Evolutionary conservation across 2,888 invertebrate species (phyloP).

Genomic region (Drosophila putrida): DNA sequence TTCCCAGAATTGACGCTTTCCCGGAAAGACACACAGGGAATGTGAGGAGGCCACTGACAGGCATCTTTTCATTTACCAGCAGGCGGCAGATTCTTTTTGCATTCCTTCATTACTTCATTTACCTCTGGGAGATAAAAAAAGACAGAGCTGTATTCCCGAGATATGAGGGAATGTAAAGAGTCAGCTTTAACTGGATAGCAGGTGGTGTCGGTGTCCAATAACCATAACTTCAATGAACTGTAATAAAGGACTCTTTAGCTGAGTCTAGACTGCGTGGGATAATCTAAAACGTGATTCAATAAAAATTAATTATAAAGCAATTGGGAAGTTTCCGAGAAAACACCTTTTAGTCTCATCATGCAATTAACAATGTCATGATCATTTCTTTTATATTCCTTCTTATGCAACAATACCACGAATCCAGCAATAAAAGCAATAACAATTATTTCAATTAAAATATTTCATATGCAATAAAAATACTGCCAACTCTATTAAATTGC

Average conservation of each 20-base stretch:
- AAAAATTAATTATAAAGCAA: slow-evolving; percentile 8
- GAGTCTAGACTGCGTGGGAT: slow-evolving; percentile 39
- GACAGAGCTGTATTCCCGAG: neutral
- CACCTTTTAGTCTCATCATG: neutral
- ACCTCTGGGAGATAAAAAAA: neutral
- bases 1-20: slow-evolving; percentile 28
- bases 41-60: slow-evolving; percentile 2
- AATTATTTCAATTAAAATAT: slow-evolving; percentile 37
- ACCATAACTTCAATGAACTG: slow-evolving; percentile 16
- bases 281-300: slow-evolving; percentile 26
- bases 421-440: slow-evolving; percentile 7
- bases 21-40: slow-evolving; percentile 14
- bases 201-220: slow-evolving; percentile 16
- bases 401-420: slow-evolving; percentile 8
- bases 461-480: slow-evolving; percentile 10
- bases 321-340: too few relatives aligned
- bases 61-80: slow-evolving; percentile 46
- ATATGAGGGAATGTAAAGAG: neutral
- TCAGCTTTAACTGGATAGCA: slow-evolving; percentile 7
- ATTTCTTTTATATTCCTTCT: neutral
- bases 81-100: slow-evolving; percentile 31
- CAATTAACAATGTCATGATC: slow-evolving; percentile 5
- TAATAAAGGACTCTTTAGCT: slow-evolving; percentile 7
- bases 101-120: slow-evolving; percentile 40
- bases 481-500: slow-evolving; percentile 36